Percentiles rank a stretch among this genome's conserved stretches.
Conservation (phyloP, 2,888 invertebrate species). For the Brachypalpus laphriformis region DNA sequence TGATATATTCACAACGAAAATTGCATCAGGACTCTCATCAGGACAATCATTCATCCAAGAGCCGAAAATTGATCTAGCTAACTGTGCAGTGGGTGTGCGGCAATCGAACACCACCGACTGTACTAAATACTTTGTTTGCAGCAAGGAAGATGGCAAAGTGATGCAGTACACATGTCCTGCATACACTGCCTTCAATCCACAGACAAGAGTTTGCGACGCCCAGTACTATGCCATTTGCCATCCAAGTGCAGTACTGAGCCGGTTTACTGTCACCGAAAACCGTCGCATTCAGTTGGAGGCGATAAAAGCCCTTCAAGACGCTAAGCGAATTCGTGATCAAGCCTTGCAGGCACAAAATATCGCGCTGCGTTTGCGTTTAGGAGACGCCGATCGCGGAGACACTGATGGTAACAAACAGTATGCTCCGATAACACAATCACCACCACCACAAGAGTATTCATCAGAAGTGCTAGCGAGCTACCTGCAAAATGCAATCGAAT, state of each 20-base stretch:
- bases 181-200: slow-evolving; percentile 83
- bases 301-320: slow-evolving; percentile 79
- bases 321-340: slow-evolving; percentile 79
- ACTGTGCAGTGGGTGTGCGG: slow-evolving; percentile 82
- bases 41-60: slow-evolving; percentile 75
- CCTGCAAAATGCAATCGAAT: slow-evolving; percentile 53
- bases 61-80: slow-evolving; percentile 75
- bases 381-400: slow-evolving; percentile 48
- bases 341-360: slow-evolving; percentile 79
- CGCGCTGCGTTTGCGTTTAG: slow-evolving; percentile 78
- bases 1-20: slow-evolving; percentile 80
- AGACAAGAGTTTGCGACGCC: slow-evolving; percentile 83
- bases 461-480: slow-evolving; percentile 41
- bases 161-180: slow-evolving; percentile 83
- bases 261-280: slow-evolving; percentile 78
- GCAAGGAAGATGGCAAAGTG: slow-evolving; percentile 82
- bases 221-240: slow-evolving; percentile 81
- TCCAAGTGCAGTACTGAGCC: slow-evolving; percentile 75
- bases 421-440: slow-evolving; percentile 27
- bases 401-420: slow-evolving; percentile 17
- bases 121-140: slow-evolving; percentile 83
- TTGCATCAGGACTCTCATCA: no score
- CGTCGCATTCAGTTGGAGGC: slow-evolving; percentile 80
- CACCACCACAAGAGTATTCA: slow-evolving; percentile 29
- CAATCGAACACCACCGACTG: slow-evolving; percentile 84